phyloP scores from a whole-genome alignment of 2,888 invertebrate species.

The Xanthia togata region DNA sequence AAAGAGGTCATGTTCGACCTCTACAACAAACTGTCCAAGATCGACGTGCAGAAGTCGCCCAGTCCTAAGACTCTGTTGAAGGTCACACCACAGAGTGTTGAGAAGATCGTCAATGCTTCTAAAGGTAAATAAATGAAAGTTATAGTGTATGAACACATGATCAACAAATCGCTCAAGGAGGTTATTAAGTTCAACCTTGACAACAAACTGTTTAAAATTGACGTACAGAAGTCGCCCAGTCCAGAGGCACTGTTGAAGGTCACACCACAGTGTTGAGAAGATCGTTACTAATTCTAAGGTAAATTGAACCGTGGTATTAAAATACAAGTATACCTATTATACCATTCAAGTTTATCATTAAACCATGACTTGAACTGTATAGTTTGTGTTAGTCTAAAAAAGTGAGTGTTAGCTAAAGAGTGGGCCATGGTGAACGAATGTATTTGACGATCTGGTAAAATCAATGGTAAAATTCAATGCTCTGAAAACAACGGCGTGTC shows the following conservation, averaged over 20 bases:
- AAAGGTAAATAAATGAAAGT: slow-evolving; percentile 77
- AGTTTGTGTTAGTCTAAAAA: no score
- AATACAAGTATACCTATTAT: no score
- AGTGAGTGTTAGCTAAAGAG: no score
- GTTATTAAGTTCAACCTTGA: slow-evolving; percentile 88
- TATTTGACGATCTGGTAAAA: no score
- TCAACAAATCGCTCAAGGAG: slow-evolving; percentile 88
- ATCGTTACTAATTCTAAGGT: slow-evolving; percentile 84
- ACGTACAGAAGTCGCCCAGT: slow-evolving; percentile 84
- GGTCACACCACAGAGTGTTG: slow-evolving; percentile 87
- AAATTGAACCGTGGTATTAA: no score
- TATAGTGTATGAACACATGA: slow-evolving; percentile 80
- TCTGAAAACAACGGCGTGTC: no score
- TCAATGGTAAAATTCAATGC: no score
- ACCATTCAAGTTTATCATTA: no score
- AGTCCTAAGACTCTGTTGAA: slow-evolving; percentile 83
- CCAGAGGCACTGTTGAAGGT: slow-evolving; percentile 84
- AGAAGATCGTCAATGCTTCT: slow-evolving; percentile 83
- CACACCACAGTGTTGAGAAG: slow-evolving; percentile 87
- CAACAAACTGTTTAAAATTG: slow-evolving; percentile 85
- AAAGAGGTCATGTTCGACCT: slow-evolving; percentile 89
- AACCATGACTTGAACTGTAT: no score
- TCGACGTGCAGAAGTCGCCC: slow-evolving; percentile 85
- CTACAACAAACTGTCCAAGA: slow-evolving; percentile 86
- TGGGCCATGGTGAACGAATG: no score